Evolutionary conservation across 2,888 invertebrate genomes (phyloP), one percentile per base, ranked within the genome.

Genomic region (Drosophila dives): DNA sequence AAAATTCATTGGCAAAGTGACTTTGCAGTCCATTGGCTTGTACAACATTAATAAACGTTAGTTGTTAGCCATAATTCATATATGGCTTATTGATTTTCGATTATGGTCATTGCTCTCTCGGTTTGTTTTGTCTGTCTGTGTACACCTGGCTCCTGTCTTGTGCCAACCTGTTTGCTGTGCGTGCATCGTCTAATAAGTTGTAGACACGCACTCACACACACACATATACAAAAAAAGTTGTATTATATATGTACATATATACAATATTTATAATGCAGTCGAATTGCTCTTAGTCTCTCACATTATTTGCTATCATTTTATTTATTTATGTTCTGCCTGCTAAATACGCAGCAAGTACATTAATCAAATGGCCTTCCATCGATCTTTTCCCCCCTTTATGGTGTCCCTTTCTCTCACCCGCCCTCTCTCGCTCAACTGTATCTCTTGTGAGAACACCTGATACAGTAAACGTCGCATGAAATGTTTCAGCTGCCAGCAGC

Each of bases 161-260:
- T 61, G 72, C 78, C 84, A 84, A 86, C 86, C 89, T 89, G 86
- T 86, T 86, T 75, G 89, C 72, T 71, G 53, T 86, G 77, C 83
- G 84, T 77, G 86, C 71, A 42, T 72, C 65, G 71, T 45, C 71
- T 82, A 80, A 80, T 75, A 80, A 75, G 69, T 58, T 64, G 62
- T 62, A 62, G 67, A 53, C 73, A 50, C 64, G 68, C 55, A 66
- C 54, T 33, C 66, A 42, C 50, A 45, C 48, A 23, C 33, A 40
- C 12, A 29, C 6, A 64, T 33, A 34, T 10, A 51, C 34, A 32
- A 15, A 45, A 48, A 26, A 45, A 20, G 12, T 38, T 23, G 20
- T n/a, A 59, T 40, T 55, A 38, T 17, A 55, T 38, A 38, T 38
- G 38, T 6, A 40, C 48, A 59, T 33, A 42, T 50, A 79, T 80